A percentile compares a stretch with the other conserved stretches of the same genome.
These are phyloP conservation scores for Argyrosomus regius DNA, from an alignment of 2,797 vertebrate species.

Conservation along the genomic window DNA sequence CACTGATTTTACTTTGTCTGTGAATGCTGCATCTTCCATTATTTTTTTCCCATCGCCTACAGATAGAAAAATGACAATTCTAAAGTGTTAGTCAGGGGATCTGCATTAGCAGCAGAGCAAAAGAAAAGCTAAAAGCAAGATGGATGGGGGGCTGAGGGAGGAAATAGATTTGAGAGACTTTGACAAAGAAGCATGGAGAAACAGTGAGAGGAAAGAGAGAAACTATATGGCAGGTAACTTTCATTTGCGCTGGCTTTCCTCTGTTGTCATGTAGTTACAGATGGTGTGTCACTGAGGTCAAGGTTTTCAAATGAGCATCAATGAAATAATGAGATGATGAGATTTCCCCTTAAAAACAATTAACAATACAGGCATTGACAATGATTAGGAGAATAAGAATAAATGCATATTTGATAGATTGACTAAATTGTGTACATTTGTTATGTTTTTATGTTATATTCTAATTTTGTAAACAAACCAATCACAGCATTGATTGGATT, in stretches of 20 bases:
- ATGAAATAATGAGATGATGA: conserved; percentile 25
- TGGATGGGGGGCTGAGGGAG: conserved; percentile 46
- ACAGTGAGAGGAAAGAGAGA: conserved; percentile 31
- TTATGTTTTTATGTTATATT: background rate
- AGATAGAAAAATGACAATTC: conserved; percentile 65
- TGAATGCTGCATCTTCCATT: conserved; percentile 48
- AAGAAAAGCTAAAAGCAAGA: conserved; percentile 60
- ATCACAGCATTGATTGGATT: conserved; percentile 19
- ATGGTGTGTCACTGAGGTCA: conserved; percentile 53
- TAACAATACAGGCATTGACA: conserved; percentile 5
- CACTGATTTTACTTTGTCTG: conserved; percentile 55
- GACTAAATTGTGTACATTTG: background rate
- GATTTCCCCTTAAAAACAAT: conserved; percentile 3
- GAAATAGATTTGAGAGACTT: conserved; percentile 60
- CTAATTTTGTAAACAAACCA: conserved; percentile 33
- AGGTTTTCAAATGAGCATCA: conserved; percentile 48
- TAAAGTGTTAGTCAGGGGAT: conserved; percentile 61
- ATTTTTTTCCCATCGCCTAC: conserved; percentile 34
- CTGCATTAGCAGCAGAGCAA: conserved; percentile 65
- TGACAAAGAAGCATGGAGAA: conserved; percentile 55
- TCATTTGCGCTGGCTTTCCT: conserved; percentile 21
- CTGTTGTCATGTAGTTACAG: conserved; percentile 43
- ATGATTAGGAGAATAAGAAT: conserved; percentile 16
- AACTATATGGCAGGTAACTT: conserved; percentile 45
- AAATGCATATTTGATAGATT: too few relatives aligned